Percentiles rank a stretch among this genome's conserved stretches.
These are phyloP conservation scores for Lethocerus indicus DNA, from an alignment of 1,140 invertebrate species.

Conservation along the genomic window DNA sequence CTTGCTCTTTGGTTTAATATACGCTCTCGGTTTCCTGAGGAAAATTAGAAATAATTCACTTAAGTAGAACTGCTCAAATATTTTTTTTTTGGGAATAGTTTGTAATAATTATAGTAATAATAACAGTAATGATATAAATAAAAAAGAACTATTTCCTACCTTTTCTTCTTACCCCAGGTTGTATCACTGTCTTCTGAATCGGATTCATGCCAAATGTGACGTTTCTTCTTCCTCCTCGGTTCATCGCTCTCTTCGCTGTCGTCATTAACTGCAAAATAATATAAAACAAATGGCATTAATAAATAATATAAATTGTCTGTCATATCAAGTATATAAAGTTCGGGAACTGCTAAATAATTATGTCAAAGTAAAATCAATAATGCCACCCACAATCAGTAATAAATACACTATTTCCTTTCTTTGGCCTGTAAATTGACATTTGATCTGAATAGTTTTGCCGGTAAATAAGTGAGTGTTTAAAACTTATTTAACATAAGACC, in stretches of 20 bases:
- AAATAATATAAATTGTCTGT: neutral
- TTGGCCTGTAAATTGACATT: no score
- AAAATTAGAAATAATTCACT: neutral
- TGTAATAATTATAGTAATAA: no score
- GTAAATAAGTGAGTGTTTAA: no score
- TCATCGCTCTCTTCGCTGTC: constrained; percentile 34
- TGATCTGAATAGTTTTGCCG: no score
- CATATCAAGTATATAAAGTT: neutral
- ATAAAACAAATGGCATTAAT: neutral
- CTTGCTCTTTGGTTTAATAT: neutral
- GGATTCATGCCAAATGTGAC: constrained; percentile 31
- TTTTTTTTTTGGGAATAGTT: no score
- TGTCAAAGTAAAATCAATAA: no score
- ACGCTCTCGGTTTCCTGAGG: constrained; percentile 2
- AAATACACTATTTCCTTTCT: no score
- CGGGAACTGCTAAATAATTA: neutral
- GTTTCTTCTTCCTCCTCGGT: constrained; percentile 33
- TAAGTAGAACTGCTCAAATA: no score
- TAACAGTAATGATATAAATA: no score
- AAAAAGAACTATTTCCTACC: no score
- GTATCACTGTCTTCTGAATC: constrained; percentile 39
- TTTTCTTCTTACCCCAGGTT: constrained; percentile 34
- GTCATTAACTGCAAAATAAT: constrained; percentile 21
- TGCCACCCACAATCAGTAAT: no score
- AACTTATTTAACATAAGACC: no score